Percentiles rank a stretch among this genome's conserved stretches.
Evolutionary conservation across 2,113 vertebrate species (phyloP).

Genomic region (Atrichornis clamosus): DNA sequence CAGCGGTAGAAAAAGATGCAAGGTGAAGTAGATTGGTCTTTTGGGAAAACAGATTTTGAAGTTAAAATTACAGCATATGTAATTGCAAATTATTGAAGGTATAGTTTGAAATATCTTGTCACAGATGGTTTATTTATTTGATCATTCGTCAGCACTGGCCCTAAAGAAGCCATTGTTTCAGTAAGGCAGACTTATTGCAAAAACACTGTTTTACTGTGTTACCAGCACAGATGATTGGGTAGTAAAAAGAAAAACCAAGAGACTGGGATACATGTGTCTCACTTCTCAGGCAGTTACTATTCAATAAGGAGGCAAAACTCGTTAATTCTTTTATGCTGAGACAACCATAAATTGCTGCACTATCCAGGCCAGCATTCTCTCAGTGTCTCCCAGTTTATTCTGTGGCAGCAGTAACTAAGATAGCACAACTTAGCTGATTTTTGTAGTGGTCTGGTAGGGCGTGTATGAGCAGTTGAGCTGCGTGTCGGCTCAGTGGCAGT

Average conservation of each 20-base stretch:
- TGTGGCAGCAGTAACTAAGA: not conserved
- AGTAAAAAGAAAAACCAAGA: not conserved
- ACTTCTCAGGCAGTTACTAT: not conserved
- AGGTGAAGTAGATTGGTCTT: not conserved
- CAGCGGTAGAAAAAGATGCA: not conserved
- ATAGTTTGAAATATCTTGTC: not conserved
- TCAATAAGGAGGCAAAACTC: not conserved
- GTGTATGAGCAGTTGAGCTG: not conserved
- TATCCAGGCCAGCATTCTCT: not conserved
- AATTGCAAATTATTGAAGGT: not conserved
- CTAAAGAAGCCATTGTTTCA: not conserved
- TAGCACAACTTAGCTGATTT: not conserved
- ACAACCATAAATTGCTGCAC: not conserved
- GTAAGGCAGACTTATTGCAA: not conserved
- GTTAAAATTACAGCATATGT: not conserved
- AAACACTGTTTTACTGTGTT: not conserved
- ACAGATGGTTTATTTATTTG: not conserved
- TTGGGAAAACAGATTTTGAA: not conserved
- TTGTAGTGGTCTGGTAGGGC: not conserved
- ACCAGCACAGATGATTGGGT: accelerated
- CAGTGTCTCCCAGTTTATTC: not conserved
- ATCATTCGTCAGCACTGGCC: not conserved
- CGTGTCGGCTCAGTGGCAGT: not conserved
- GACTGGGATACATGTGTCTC: accelerated
- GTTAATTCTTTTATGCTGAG: not conserved